These are phyloP conservation scores for Emys orbicularis DNA, from an alignment of 2,797 vertebrate species.

Conservation along the genomic window DNA sequence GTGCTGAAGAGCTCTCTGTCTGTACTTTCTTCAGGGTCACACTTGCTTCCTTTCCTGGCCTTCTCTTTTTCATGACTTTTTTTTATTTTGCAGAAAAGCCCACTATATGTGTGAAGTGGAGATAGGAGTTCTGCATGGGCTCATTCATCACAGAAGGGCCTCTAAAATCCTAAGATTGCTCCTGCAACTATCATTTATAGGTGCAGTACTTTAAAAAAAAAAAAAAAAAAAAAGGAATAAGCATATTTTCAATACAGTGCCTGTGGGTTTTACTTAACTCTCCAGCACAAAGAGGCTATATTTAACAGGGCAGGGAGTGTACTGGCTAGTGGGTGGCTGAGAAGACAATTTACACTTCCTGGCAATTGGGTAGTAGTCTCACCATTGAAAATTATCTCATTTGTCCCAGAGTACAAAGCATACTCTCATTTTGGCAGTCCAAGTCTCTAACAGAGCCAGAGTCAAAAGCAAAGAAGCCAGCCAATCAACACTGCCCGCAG, in stretches of 20 bases:
- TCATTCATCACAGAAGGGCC: neutral
- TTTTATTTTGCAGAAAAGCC: neutral
- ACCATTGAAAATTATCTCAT: neutral
- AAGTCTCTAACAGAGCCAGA: neutral
- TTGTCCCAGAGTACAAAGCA: neutral
- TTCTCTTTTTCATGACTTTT: neutral
- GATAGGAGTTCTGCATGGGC: neutral
- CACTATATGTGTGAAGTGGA: neutral
- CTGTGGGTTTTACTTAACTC: neutral
- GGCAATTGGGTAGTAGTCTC: neutral
- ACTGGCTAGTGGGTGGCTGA: neutral
- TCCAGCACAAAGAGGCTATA: neutral
- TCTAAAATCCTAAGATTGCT: neutral
- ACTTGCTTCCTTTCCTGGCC: neutral
- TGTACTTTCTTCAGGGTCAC: neutral
- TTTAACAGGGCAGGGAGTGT: neutral
- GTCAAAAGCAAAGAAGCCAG: neutral
- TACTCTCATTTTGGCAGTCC: constrained; percentile 16
- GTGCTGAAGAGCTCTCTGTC: neutral
- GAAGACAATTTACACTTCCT: neutral
- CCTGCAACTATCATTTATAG: neutral
- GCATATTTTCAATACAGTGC: neutral
- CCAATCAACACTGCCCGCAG: neutral
- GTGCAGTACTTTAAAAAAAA: neutral
- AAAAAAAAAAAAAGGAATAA: neutral